Evolutionary conservation across 2,888 invertebrate species (phyloP), one percentile per base, ranked within the genome.

Genomic region (Drosophila siamana): DNA sequence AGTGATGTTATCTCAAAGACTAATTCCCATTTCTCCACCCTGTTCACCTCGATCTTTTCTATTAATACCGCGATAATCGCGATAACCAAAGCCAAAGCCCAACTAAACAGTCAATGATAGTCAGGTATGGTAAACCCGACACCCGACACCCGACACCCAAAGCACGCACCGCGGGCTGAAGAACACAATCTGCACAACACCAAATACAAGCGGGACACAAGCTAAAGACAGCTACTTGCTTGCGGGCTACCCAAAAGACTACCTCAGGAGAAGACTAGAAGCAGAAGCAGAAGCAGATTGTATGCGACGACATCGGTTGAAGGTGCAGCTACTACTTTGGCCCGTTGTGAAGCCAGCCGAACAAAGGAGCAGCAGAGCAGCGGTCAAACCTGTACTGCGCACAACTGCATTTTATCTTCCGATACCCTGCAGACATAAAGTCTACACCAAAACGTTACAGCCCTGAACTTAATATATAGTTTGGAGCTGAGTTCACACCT

Each of bases 341-440:
- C 19, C 19, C 22, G 16, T 51, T 52, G 36, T 52, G 38, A 33
- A 4, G 24, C 36, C 41, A 16, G 16, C 15, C 19, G 26, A 22
- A 24, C 7, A 19, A 51, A 26, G 15, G 7, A 40, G 33, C 43
- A 15, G 6, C n/a, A n/a, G n/a, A n/a, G n/a, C n/a, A n/a, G n/a
- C n/a, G n/a, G 52, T 50, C 52, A 55, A 33, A 43, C 16, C 43
- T 67, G 56, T 41, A 57, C 61, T 56, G 68, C 68, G 43, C 65
- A 66, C 80, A 72, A 86, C 65, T 86, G 87, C 84, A 76, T 80
- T 82, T 86, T 82, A 66, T 88, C 68, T 66, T 46, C 64, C 28
- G 41, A 41, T 54, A 54, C 65, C 47, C 62, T 33, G 33, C 13
- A 33, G 11, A 6, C 6, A 13, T n/a, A 9, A 9, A 30, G 26